Conservation (phyloP, 2,888 invertebrate species). For the Altica lythri region DNA sequence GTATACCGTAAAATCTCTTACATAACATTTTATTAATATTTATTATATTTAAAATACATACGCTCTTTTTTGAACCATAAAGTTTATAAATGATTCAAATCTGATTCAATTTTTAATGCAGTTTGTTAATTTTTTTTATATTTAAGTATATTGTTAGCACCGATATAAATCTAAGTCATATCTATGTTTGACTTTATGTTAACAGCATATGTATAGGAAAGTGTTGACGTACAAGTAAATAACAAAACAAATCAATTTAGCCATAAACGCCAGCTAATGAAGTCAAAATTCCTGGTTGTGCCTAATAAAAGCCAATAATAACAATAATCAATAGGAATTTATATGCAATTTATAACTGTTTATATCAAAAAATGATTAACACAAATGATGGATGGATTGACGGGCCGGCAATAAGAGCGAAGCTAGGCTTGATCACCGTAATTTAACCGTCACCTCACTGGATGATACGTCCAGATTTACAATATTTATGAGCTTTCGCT, state of each 20-base stretch:
- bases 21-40: too few species aligned
- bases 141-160: too few species aligned
- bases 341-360: conserved; percentile 56
- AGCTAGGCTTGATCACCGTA: conserved; percentile 56
- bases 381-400: conserved; percentile 57
- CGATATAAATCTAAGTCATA: too few species aligned
- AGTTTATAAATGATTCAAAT: too few species aligned
- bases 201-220: too few species aligned
- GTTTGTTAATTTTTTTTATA: too few species aligned
- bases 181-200: too few species aligned
- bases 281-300: conserved; percentile 52
- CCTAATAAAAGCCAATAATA: conserved; percentile 55
- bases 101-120: too few species aligned
- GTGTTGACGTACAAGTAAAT: conserved; percentile 27
- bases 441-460: conserved; percentile 55
- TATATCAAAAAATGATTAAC: conserved; percentile 57
- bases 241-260: conserved; percentile 37
- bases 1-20: too few species aligned
- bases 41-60: too few species aligned
- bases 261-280: conserved; percentile 43
- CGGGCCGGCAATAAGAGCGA: conserved; percentile 50
- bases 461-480: conserved; percentile 37
- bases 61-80: too few species aligned
- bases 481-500: conserved; percentile 43
- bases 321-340: conserved; percentile 57